Conservation (phyloP, 1,140 invertebrate genomes). For the Pantala flavescens region DNA sequence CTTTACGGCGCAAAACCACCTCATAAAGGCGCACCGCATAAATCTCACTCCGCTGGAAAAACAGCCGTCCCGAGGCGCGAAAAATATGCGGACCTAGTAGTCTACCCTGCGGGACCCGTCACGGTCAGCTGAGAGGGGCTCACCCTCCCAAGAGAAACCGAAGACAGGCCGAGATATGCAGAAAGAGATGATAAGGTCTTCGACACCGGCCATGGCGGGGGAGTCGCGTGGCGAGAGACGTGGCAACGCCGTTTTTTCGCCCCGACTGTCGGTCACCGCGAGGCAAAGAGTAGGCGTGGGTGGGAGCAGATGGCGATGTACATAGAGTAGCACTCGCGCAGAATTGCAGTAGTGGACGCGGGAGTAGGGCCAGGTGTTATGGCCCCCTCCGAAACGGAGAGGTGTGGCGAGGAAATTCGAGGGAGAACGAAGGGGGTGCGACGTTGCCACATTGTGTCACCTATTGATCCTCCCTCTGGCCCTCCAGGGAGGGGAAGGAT, state of each 20-base stretch:
- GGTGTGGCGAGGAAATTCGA: not conserved
- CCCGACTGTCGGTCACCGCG: not conserved
- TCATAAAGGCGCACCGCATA: too few species aligned
- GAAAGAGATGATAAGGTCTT: too few species aligned
- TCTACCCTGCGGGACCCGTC: too few species aligned
- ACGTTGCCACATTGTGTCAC: not conserved
- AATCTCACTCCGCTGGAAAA: too few species aligned
- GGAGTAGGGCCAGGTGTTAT: not conserved
- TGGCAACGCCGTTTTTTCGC: not conserved
- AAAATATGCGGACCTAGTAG: too few species aligned
- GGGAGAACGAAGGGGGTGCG: not conserved
- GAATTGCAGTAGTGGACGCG: not conserved
- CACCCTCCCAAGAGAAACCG: too few species aligned
- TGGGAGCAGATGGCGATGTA: not conserved
- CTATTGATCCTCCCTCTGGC: slow-evolving; percentile 1
- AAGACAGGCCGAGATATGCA: too few species aligned
- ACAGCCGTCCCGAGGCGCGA: too few species aligned
- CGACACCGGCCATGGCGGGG: not conserved
- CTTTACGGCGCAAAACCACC: too few species aligned
- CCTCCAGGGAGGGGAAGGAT: not conserved
- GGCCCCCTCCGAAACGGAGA: not conserved
- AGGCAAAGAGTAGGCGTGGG: not conserved
- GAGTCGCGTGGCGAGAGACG: not conserved
- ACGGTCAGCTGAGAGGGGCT: too few species aligned
- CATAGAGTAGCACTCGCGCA: not conserved